Evolutionary conservation across 2,888 invertebrate genomes (phyloP).

Genomic region (Sipha maydis): DNA sequence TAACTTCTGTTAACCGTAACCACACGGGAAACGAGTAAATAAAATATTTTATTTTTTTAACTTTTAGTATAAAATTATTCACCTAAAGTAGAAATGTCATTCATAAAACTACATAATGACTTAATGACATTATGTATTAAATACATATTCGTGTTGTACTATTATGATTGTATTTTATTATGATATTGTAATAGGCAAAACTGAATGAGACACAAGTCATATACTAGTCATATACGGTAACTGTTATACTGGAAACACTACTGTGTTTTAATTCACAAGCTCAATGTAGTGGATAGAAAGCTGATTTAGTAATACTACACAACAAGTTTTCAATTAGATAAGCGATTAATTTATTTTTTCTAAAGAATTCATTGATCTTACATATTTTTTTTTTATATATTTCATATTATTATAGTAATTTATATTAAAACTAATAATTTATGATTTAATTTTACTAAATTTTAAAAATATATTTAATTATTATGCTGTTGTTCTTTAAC

Average conservation of each 20-base stretch:
- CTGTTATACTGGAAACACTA: background rate
- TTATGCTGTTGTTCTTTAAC: too few species aligned
- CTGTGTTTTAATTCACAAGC: background rate
- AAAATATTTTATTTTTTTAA: background rate
- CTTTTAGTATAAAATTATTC: background rate
- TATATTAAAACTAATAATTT: too few species aligned
- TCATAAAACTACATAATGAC: constrained; percentile 11
- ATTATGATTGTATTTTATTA: background rate
- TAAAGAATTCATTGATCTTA: background rate
- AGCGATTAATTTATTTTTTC: background rate
- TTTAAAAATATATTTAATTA: too few species aligned
- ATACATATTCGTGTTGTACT: background rate
- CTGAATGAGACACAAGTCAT: background rate
- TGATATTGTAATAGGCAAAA: background rate
- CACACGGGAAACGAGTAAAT: background rate
- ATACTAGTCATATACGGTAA: too few species aligned
- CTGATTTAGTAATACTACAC: background rate
- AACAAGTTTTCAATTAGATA: background rate
- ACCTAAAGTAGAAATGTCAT: background rate
- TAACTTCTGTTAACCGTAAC: background rate
- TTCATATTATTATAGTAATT: too few species aligned
- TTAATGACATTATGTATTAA: background rate
- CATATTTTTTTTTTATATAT: background rate
- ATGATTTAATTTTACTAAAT: too few species aligned
- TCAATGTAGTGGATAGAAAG: background rate